Percentiles rank a stretch among this genome's conserved stretches.
These are phyloP conservation scores for Melinopterus prodromus DNA, from an alignment of 2,888 invertebrate species.

Conservation along the genomic window DNA sequence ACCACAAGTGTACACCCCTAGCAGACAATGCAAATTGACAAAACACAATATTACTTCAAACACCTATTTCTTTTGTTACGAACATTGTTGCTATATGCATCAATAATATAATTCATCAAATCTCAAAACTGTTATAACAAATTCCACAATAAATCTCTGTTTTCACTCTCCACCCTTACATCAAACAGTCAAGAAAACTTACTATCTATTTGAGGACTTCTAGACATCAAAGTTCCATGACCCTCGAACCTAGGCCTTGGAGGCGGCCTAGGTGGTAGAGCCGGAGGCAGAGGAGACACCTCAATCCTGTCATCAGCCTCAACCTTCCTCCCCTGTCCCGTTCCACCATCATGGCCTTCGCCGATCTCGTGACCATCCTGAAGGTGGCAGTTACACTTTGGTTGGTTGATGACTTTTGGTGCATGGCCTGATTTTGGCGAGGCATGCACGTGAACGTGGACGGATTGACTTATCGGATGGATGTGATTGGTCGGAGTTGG, in stretches of 20 bases:
- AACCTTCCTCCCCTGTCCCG: slow-evolving; percentile 50
- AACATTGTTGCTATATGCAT: too few relatives aligned
- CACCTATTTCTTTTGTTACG: too few relatives aligned
- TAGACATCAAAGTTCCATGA: slow-evolving; percentile 52
- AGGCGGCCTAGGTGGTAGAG: slow-evolving; percentile 61
- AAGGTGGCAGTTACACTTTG: slow-evolving; percentile 56
- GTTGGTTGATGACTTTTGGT: slow-evolving; percentile 44
- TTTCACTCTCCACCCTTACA: too few relatives aligned
- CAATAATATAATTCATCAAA: too few relatives aligned
- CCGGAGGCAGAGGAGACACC: slow-evolving; percentile 60
- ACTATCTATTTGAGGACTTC: slow-evolving; percentile 52
- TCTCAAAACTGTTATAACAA: too few relatives aligned
- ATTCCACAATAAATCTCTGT: too few relatives aligned
- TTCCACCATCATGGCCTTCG: slow-evolving; percentile 47
- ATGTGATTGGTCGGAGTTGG: slow-evolving; percentile 50
- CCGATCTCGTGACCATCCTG: slow-evolving; percentile 52
- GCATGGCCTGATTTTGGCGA: slow-evolving; percentile 52
- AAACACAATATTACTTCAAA: too few relatives aligned
- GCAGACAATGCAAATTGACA: too few relatives aligned
- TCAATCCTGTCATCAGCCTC: slow-evolving; percentile 60
- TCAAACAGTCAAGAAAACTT: slow-evolving; percentile 41
- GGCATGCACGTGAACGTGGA: slow-evolving; percentile 53
- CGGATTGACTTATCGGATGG: slow-evolving; percentile 50
- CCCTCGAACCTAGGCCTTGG: slow-evolving; percentile 59
- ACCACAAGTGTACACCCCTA: too few relatives aligned